phyloP scores from a whole-genome alignment of 1,140 invertebrate genomes.

The Sogatella furcifera region DNA sequence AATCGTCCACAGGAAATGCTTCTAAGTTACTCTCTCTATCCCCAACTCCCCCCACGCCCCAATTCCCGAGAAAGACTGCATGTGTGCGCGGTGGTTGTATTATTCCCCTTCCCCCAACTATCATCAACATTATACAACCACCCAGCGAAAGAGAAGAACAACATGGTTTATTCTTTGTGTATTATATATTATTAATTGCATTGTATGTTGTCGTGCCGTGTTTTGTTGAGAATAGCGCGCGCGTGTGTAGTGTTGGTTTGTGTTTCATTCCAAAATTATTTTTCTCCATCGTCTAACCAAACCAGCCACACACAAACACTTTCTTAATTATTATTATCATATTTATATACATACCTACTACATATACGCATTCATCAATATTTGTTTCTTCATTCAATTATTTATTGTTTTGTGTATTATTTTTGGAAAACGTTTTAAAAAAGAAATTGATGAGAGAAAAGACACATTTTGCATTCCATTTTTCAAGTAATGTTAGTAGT shows the following conservation, averaged over 20 bases:
- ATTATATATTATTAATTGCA: background rate
- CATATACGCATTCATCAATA: conserved; percentile 11
- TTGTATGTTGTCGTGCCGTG: no score
- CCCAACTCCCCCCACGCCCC: background rate
- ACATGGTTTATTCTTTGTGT: background rate
- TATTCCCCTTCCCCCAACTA: background rate
- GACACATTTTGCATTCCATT: conserved; percentile 15
- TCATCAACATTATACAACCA: background rate
- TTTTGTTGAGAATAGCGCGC: background rate
- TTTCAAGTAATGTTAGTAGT: conserved; percentile 14
- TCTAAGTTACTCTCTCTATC: conserved; percentile 49
- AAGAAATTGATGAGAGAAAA: conserved; percentile 4
- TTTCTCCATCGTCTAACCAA: conserved; percentile 10
- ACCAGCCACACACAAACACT: background rate
- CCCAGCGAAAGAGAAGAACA: background rate
- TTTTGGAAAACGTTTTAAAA: no score
- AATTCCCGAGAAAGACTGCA: no score
- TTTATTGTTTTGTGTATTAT: no score
- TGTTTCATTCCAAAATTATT: background rate
- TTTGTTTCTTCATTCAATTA: no score
- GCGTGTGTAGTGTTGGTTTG: background rate
- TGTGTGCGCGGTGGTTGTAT: background rate
- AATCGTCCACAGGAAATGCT: conserved; percentile 93
- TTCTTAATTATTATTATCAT: conserved; percentile 3
- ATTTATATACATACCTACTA: conserved; percentile 13